A percentile compares a stretch with the other conserved stretches of the same genome.
phyloP scores from a whole-genome alignment of 2,113 vertebrate species.

The Otus sunia region DNA sequence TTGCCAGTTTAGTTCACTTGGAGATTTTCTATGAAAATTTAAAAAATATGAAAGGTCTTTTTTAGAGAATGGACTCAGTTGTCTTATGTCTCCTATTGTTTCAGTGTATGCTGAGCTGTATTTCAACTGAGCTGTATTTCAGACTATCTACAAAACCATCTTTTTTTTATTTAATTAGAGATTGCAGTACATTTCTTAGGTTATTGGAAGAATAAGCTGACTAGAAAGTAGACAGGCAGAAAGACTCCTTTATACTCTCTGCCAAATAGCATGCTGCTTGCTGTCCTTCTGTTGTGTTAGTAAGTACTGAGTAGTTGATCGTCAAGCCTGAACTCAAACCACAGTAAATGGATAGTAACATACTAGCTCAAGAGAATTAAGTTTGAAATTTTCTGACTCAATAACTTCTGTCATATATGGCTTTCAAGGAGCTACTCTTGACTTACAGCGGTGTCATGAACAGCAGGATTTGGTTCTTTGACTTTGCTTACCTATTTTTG shows the following conservation, averaged over 20 bases:
- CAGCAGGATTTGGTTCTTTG: neutral
- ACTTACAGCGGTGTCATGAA: neutral
- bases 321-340: neutral
- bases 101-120: neutral
- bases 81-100: neutral
- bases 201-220: neutral
- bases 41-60: neutral
- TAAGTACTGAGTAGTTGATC: neutral
- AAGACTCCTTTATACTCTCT: neutral
- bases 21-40: neutral
- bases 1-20: neutral
- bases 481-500: neutral
- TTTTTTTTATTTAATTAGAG: neutral
- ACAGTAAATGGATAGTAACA: neutral
- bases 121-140: neutral
- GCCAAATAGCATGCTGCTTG: neutral
- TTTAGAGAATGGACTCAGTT: neutral
- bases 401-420: neutral
- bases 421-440: neutral
- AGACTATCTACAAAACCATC: neutral
- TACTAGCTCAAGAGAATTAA: neutral
- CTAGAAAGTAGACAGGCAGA: neutral
- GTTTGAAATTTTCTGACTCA: neutral
- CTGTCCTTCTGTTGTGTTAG: neutral
- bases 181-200: neutral